Base-by-base conservation (phyloP, 2,888 invertebrate species). In the Limnephilus rhombicus region DNA sequence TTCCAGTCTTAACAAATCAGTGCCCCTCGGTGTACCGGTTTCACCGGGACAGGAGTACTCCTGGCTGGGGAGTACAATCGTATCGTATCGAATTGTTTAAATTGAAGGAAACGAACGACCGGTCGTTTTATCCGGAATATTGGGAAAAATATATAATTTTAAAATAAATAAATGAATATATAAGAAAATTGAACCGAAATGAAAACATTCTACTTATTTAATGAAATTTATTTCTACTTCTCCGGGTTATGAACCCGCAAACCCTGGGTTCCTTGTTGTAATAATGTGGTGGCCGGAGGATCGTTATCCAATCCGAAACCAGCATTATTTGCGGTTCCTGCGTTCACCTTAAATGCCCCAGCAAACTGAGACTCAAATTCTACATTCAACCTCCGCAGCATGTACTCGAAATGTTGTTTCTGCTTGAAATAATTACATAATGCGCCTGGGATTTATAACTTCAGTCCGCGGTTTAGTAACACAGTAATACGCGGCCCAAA, bases 321-420 rank as follows among this genome's bases (percentile, higher is more conserved):
- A 87, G 80, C 68, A 68, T 68, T 86, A 87, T 91, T 83, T 91
- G 91, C 86, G 91, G 91, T 91, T 91, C n/a, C 80, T 37, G 80
- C 37, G 91, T 81, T 91, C 87, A 91, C 91, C 80, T 85, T 86
- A 31, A 29, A 68, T 88, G 88, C 68, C 88, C 68, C 68, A 68
- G 68, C 68, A 68, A 68, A 68, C 68, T 68, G 68, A 37, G 68
- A 88, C 34, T 53, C 53, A 31, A 68, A 68, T 15, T 88, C 88
- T 15, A 34, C 53, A 53, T 68, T 68, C 88, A 31, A 29, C 88
- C 53, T 88, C 88, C 68, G 29, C 31, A 31, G 68, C n/a, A 34
- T 31, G 34, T 31, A 85, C 85, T 41, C 41, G n/a, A 41, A 41
- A 34, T 12, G 85, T 12, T 24, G 87, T 29, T 31, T 29, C 53